phyloP scores from a whole-genome alignment of 2,797 vertebrate genomes.

The Potorous gilbertii region DNA sequence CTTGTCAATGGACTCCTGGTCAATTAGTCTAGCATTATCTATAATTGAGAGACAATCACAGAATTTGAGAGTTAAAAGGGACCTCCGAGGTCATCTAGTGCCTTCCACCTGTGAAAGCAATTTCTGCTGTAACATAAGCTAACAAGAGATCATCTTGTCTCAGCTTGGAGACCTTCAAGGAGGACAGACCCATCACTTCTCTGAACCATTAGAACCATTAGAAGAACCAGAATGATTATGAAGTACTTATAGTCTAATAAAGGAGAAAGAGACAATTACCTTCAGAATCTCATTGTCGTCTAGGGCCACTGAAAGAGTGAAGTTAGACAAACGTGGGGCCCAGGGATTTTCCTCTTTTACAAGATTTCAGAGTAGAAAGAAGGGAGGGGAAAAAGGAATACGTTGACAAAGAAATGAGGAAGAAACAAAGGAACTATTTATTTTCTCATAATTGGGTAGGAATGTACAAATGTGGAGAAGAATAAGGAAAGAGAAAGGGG shows the following conservation, averaged over 20 bases:
- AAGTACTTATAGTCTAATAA: neutral
- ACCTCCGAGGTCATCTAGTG: neutral
- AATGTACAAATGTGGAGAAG: neutral
- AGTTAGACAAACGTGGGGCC: neutral
- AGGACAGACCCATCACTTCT: neutral
- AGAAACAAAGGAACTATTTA: neutral
- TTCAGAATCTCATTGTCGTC: neutral
- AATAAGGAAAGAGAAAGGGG: neutral
- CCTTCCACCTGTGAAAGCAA: neutral
- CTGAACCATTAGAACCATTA: neutral
- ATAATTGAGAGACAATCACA: neutral
- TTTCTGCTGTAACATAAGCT: neutral
- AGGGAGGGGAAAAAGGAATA: neutral
- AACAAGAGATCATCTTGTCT: neutral
- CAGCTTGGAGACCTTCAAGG: neutral
- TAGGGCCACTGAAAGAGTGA: neutral
- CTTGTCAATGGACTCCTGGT: neutral
- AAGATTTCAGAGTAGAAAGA: neutral
- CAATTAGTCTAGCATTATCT: neutral
- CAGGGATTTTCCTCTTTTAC: neutral
- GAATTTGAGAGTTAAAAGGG: neutral
- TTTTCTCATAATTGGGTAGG: neutral
- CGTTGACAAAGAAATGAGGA: neutral
- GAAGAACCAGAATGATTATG: neutral
- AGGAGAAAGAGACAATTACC: neutral